Conservation (phyloP, 2,888 invertebrate species). For the Phoenoteleia sp. region DNA sequence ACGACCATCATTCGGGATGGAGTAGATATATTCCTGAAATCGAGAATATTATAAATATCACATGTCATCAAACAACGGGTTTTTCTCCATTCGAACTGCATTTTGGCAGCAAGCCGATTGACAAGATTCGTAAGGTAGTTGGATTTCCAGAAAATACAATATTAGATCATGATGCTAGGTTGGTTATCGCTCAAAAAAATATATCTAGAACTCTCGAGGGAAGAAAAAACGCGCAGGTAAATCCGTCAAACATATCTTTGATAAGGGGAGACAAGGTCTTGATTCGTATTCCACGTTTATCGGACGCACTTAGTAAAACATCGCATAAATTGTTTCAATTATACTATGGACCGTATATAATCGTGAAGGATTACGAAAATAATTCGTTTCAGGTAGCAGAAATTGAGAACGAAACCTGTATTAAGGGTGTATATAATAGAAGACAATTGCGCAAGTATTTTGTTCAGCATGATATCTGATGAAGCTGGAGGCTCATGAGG, state of each 20-base stretch:
- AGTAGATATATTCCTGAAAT: constrained; percentile 19
- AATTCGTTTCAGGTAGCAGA: constrained; percentile 24
- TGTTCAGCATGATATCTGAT: too few relatives aligned
- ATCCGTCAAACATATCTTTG: neutral
- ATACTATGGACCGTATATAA: constrained; percentile 17
- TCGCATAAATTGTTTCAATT: constrained; percentile 16
- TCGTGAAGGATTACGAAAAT: constrained; percentile 9
- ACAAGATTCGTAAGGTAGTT: neutral
- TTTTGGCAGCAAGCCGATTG: constrained; percentile 8
- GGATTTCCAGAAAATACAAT: neutral
- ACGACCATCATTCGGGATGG: constrained; percentile 30
- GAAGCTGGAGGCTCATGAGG: too few relatives aligned
- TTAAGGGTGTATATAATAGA: constrained; percentile 31
- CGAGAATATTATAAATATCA: constrained; percentile 16
- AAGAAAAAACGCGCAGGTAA: neutral
- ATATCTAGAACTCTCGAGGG: neutral
- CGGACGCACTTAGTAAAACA: neutral
- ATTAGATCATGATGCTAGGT: neutral
- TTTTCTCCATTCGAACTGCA: constrained; percentile 8
- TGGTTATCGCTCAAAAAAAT: neutral
- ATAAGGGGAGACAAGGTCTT: neutral
- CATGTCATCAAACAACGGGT: neutral
- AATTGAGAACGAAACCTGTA: neutral
- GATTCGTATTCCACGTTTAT: neutral
- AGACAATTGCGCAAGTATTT: constrained; percentile 22